Evolutionary conservation across 1,140 invertebrate species (phyloP), one percentile per base, ranked within the genome.

Genomic region (Hormaphis cornu): DNA sequence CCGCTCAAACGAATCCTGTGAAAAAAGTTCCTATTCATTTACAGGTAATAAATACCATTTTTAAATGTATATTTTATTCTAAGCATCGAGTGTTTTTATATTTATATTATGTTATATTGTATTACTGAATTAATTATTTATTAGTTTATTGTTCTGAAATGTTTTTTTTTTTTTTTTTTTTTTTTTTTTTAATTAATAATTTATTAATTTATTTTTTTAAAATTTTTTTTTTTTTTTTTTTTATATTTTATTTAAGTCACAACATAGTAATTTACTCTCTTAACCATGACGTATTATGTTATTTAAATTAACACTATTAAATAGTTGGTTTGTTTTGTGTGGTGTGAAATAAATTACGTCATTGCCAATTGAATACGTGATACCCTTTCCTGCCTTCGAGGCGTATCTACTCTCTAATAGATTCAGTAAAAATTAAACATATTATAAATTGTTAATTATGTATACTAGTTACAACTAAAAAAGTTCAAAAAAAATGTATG

Each of bases 21-120:
- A 95, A 94, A 80, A 95, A 95, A 81, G 91, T 95, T 54, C 92
- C 92, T 37, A 93, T 95, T 78, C 91, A 95, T 81, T 83, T 95
- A 75, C 91, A 95, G 87, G 91, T 92, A 80, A 81, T 83, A 80
- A 46, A 53, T 44, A 26, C 42, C 72, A 48, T 20, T 37, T 37
- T 22, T 16, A 2, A 18, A 53, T 16, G 24, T 37, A 9, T 8
- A 33, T 40, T 30, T 37, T 33, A 6, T 16, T 33, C 3, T 54
- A 53, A n/a, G 28, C 18, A 14, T 28, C 1, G 12, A 24, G 24
- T 22, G 5, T 22, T n/a, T 22, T 14, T 37, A 20, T 56, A 35
- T 35, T 14, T 1, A 37, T 37, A 10, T 9, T n/a, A 33, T 33
- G 30, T 33, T 33, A 33, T 33, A 33, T 33, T 6, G 30, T 33